A percentile compares a stretch with the other conserved stretches of the same genome.
These are phyloP conservation scores for Geopemphigus sp. DNA, from an alignment of 1,140 invertebrate genomes.

Conservation along the genomic window DNA sequence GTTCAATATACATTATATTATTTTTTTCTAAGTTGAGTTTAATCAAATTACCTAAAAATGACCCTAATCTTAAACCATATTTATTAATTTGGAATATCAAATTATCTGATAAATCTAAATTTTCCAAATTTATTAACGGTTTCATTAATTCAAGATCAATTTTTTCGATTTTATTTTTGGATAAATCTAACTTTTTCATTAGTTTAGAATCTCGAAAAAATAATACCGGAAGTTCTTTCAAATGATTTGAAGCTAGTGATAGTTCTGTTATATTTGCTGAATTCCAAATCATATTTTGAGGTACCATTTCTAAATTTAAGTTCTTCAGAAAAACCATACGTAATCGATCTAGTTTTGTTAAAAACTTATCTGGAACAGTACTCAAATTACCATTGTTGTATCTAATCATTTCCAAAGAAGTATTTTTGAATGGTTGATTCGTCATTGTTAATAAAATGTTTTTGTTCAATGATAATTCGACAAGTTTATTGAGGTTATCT, in stretches of 20 bases:
- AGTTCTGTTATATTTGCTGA: constrained; percentile 61
- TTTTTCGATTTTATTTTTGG: constrained; percentile 59
- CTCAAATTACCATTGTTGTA: constrained; percentile 60
- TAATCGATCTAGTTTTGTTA: constrained; percentile 12
- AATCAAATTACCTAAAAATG: background rate
- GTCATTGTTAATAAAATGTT: constrained; percentile 17
- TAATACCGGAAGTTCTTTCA: constrained; percentile 59
- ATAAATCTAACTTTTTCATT: constrained; percentile 60
- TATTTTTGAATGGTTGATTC: constrained; percentile 54
- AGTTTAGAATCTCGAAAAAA: constrained; percentile 62
- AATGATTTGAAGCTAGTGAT: constrained; percentile 60
- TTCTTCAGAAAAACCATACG: background rate
- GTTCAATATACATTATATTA: background rate
- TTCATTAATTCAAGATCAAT: constrained; percentile 61
- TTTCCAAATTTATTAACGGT: constrained; percentile 58
- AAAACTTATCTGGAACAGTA: constrained; percentile 57
- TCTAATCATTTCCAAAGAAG: constrained; percentile 60
- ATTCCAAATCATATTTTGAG: constrained; percentile 62
- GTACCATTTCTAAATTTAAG: constrained; percentile 56
- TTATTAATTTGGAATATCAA: constrained; percentile 14
- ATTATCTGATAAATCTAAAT: constrained; percentile 61
- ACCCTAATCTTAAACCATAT: background rate
- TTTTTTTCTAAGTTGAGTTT: constrained; percentile 25
- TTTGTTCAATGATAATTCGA: constrained; percentile 18
- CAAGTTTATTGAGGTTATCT: constrained; percentile 4